phyloP scores from a whole-genome alignment of 2,113 vertebrate species.

The Gadus macrocephalus region DNA sequence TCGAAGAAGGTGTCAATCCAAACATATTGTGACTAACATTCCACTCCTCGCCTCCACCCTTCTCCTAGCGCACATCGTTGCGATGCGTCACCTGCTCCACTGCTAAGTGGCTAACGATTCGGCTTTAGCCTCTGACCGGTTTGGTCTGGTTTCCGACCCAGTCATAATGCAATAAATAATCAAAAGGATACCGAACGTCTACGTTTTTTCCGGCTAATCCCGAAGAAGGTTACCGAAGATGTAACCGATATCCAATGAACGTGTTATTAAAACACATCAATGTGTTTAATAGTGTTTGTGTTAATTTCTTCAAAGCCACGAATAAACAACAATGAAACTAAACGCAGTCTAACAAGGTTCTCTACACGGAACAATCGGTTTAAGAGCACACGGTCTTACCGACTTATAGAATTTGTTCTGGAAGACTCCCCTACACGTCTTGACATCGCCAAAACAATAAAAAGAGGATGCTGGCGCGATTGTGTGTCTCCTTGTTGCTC shows the following conservation, averaged over 20 bases:
- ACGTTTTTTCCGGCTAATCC: too few species aligned
- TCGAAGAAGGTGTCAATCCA: constrained; percentile 12
- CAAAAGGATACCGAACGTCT: too few species aligned
- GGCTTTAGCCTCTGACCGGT: background rate
- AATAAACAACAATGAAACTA: too few species aligned
- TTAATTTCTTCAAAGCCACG: too few species aligned
- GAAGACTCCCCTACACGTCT: constrained; percentile 31
- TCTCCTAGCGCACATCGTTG: background rate
- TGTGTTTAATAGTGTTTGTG: too few species aligned
- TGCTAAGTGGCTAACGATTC: background rate
- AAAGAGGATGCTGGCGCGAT: constrained; percentile 19
- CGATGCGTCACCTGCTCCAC: constrained; percentile 3
- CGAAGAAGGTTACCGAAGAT: too few species aligned
- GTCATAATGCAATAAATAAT: too few species aligned
- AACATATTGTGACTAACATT: background rate
- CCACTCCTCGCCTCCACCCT: background rate
- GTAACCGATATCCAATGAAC: too few species aligned
- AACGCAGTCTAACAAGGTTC: too few species aligned
- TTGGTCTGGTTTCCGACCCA: too few species aligned
- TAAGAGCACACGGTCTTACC: background rate
- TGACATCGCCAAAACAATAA: constrained; percentile 52
- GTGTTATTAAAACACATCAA: too few species aligned
- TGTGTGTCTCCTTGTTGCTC: constrained; percentile 34
- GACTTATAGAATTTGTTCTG: constrained; percentile 25
- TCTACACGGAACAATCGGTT: background rate